Evolutionary conservation across 2,797 vertebrate genomes (phyloP), one percentile per base, ranked within the genome.

Genomic region (Manis javanica): DNA sequence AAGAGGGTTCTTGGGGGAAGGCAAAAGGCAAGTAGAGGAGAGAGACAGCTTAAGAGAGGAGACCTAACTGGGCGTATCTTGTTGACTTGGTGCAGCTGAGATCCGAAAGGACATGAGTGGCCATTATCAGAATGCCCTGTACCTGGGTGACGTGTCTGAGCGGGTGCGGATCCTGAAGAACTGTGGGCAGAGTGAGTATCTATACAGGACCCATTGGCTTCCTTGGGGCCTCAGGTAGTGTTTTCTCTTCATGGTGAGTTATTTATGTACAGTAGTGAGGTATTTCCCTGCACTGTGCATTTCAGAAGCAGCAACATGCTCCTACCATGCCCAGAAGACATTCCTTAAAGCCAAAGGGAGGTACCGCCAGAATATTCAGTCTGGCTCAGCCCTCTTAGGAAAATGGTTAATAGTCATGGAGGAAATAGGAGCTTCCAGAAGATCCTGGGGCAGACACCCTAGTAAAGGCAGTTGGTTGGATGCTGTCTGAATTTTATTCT

Each of bases 41-140:
- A 15, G 59, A 19, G 37, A 53, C 74, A 61, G 13, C 7, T 92
- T 90, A 26, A 18, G 75, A 71, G 46, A 96, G 78, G 34, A 86
- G 5, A 24, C 0, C 0, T 97, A 91, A 96, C 29, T 26, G 29
- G 4, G 8, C 71, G 16, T 78, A 29, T 84, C 21, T 86, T 66
- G 26, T 12, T 46, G 7, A 64, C 37, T 75, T 68, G 87, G 29
- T 96, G 10, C 78, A 99, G 99, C 99, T 63, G 99, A 99, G 98
- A 99, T 99, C 98, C 99, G 99, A 53, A 99, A 99, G 97, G 99
- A 99, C 98, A 99, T 99, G 99, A 99, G 99, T 15, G 99, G 99
- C 29, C 99, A 99, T 98, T 99, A 99, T 98, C 99, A 99, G 98
- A 99, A 99, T 0, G 99, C 99, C 18, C 98, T 99, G 1, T 99